Evolutionary conservation across 2,888 invertebrate genomes (phyloP).

Genomic region (Pristionchus arcanus): DNA sequence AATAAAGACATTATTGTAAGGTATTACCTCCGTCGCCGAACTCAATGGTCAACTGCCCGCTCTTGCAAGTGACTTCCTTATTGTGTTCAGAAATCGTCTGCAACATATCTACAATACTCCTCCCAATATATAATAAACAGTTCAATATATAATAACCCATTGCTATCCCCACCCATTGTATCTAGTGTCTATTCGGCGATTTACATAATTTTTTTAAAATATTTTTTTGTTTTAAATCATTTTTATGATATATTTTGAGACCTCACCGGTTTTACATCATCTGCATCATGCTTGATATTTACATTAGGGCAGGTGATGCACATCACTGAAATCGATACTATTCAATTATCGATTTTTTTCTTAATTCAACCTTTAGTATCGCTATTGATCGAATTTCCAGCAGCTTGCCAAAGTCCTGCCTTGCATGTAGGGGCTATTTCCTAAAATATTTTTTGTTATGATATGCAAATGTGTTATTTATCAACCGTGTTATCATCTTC

Average conservation of each 20-base stretch:
- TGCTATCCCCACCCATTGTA: too few relatives aligned
- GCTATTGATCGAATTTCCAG: too few relatives aligned
- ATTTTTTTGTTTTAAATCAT: too few relatives aligned
- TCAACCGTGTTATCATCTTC: neutral
- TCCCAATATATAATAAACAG: too few relatives aligned
- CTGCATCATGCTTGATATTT: neutral
- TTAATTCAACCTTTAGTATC: too few relatives aligned
- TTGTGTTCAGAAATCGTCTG: neutral
- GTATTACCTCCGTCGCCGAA: neutral
- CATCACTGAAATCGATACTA: conserved; percentile 5
- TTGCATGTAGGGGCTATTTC: neutral
- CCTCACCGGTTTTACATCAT: neutral
- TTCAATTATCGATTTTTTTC: too few relatives aligned
- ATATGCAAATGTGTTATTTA: too few relatives aligned
- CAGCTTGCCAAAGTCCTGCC: neutral
- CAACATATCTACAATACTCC: too few relatives aligned
- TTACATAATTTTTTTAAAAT: too few relatives aligned
- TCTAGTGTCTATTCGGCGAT: neutral
- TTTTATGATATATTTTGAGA: too few relatives aligned
- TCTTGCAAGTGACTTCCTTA: neutral
- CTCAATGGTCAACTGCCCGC: neutral
- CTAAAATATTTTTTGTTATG: neutral
- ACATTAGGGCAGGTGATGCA: neutral
- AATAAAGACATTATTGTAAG: neutral
- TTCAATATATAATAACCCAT: too few relatives aligned